These are phyloP conservation scores for Nomada goodeniana DNA, from an alignment of 2,888 invertebrate genomes.

Conservation along the genomic window DNA sequence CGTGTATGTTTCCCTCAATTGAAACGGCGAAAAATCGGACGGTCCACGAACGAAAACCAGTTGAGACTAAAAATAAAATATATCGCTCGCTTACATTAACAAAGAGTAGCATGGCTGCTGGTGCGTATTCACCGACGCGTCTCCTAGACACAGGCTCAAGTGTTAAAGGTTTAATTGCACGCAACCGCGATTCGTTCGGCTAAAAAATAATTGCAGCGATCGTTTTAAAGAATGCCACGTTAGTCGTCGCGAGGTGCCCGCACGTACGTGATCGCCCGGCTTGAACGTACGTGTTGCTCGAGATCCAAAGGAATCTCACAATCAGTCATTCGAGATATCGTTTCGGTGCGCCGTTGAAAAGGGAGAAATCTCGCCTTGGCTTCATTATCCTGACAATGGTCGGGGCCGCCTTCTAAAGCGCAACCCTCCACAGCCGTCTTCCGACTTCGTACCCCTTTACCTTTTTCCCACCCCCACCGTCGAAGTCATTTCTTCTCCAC, in stretches of 20 bases:
- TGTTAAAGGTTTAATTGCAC: too few species aligned
- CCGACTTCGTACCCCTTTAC: slow-evolving; percentile 19
- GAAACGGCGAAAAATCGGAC: background rate
- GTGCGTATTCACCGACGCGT: too few species aligned
- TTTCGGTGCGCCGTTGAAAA: slow-evolving; percentile 68
- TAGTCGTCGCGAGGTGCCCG: background rate
- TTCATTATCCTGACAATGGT: slow-evolving; percentile 78
- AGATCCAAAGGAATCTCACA: slow-evolving; percentile 59
- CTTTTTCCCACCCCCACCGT: slow-evolving; percentile 9
- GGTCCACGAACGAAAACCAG: too few species aligned
- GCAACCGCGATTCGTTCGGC: background rate
- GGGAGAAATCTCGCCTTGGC: slow-evolving; percentile 77
- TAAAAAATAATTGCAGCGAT: background rate
- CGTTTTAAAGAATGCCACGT: background rate
- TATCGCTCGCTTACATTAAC: too few species aligned
- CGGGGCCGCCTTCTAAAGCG: slow-evolving; percentile 67
- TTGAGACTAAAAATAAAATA: too few species aligned
- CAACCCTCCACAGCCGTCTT: slow-evolving; percentile 49
- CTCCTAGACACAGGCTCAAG: too few species aligned
- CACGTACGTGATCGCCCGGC: background rate
- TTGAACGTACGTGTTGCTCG: slow-evolving; percentile 20
- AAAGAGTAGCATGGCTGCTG: too few species aligned
- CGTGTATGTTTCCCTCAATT: background rate
- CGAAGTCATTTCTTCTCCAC: slow-evolving; percentile 3
- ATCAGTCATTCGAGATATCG: slow-evolving; percentile 71